Evolutionary conservation across 2,888 invertebrate species (phyloP).

Genomic region (Elegia similella): DNA sequence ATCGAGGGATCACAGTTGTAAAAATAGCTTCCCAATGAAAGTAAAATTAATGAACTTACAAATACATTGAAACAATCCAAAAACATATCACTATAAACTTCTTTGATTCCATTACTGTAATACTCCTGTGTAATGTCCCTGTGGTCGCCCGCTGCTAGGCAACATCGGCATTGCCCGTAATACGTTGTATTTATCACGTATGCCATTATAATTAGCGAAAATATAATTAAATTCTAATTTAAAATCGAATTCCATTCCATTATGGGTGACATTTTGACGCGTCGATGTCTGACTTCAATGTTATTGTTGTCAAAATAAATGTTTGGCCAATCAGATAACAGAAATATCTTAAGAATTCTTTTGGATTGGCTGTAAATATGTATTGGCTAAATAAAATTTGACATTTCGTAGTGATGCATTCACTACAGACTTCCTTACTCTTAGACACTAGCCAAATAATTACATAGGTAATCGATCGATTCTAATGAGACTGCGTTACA

Average conservation of each 20-base stretch:
- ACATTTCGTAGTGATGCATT: no score
- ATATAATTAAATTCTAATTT: not conserved
- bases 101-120: slow-evolving; percentile 18
- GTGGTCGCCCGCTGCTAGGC: slow-evolving; percentile 20
- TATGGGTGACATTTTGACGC: no score
- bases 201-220: not conserved
- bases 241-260: not conserved
- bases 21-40: not conserved
- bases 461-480: no score
- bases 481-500: no score
- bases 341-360: no score
- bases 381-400: no score
- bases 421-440: no score
- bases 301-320: no score
- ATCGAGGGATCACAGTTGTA: not conserved
- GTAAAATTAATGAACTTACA: slow-evolving; percentile 26
- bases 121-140: slow-evolving; percentile 22
- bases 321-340: no score
- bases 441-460: no score
- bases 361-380: no score
- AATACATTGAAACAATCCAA: slow-evolving; percentile 26
- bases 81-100: slow-evolving; percentile 23
- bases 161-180: slow-evolving; percentile 22
- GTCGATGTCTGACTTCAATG: no score
- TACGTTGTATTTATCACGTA: not conserved